These are phyloP conservation scores for Apodemus speciosus DNA, from an alignment of 2,113 vertebrate species.

Conservation along the genomic window DNA sequence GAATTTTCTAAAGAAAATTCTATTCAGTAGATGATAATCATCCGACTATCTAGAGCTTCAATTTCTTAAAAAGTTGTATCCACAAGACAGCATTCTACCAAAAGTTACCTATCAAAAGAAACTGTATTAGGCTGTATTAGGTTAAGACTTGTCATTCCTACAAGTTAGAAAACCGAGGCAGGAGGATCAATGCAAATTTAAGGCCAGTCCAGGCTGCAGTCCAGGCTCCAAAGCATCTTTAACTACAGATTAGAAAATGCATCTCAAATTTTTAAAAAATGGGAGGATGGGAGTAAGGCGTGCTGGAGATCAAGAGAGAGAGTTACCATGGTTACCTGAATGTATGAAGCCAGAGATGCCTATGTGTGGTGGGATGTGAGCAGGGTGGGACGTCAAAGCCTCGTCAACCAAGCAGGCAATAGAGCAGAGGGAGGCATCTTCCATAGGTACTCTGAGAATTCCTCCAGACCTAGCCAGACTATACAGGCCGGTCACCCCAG, in stretches of 20 bases:
- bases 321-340: neutral
- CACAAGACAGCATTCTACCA: neutral
- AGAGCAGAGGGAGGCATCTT: neutral
- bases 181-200: neutral
- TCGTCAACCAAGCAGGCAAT: neutral
- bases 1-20: neutral
- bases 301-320: too few relatives aligned
- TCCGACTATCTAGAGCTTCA: neutral
- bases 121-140: neutral
- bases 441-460: neutral
- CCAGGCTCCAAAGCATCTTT: neutral
- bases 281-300: neutral
- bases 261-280: neutral
- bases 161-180: neutral
- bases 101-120: neutral
- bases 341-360: neutral
- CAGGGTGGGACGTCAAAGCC: neutral
- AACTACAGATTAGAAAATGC: neutral
- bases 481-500: conserved; percentile 80
- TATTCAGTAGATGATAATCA: neutral
- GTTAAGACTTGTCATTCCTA: neutral
- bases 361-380: neutral
- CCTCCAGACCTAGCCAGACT: conserved; percentile 90
- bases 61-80: neutral
- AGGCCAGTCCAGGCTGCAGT: neutral